Percentiles rank a stretch among this genome's conserved stretches.
Evolutionary conservation across 2,797 vertebrate species (phyloP).

Genomic region (Rhodeus uyekii): DNA sequence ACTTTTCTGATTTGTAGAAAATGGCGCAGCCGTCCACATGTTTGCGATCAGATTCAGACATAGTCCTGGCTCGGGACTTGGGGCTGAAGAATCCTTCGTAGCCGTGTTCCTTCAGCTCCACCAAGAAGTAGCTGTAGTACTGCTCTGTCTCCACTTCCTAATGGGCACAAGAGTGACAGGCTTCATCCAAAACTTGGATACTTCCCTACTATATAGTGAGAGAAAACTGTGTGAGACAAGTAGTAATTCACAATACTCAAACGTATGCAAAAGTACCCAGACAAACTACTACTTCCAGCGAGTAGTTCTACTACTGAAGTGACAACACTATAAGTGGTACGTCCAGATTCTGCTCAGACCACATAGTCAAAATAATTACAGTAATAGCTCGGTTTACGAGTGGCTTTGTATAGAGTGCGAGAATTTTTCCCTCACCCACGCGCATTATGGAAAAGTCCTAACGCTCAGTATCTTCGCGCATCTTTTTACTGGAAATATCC

Average conservation of each 20-base stretch:
- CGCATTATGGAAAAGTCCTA: too few relatives aligned
- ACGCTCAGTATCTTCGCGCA: too few relatives aligned
- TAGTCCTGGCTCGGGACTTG: slow-evolving; percentile 96
- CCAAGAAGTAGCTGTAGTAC: slow-evolving; percentile 96
- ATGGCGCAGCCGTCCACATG: slow-evolving; percentile 97
- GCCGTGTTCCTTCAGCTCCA: slow-evolving; percentile 94
- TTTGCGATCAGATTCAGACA: slow-evolving; percentile 97
- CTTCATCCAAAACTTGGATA: not conserved
- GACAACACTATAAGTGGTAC: too few relatives aligned
- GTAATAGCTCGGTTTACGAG: too few relatives aligned
- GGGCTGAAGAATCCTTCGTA: slow-evolving; percentile 98
- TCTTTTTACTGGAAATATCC: too few relatives aligned
- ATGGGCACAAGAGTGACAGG: not conserved
- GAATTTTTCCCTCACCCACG: too few relatives aligned
- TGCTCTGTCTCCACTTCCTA: slow-evolving; percentile 98
- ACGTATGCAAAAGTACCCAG: not conserved
- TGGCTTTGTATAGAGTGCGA: too few relatives aligned
- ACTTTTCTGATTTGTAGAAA: slow-evolving; percentile 97
- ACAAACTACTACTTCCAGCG: not conserved
- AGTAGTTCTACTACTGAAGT: too few relatives aligned
- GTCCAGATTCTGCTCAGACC: too few relatives aligned
- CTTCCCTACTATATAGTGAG: not conserved
- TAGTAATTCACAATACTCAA: not conserved
- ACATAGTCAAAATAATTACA: too few relatives aligned
- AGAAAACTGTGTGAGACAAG: not conserved